Evolutionary conservation across 2,797 vertebrate genomes (phyloP), one percentile per base, ranked within the genome.

Genomic region (Chelon auratus): DNA sequence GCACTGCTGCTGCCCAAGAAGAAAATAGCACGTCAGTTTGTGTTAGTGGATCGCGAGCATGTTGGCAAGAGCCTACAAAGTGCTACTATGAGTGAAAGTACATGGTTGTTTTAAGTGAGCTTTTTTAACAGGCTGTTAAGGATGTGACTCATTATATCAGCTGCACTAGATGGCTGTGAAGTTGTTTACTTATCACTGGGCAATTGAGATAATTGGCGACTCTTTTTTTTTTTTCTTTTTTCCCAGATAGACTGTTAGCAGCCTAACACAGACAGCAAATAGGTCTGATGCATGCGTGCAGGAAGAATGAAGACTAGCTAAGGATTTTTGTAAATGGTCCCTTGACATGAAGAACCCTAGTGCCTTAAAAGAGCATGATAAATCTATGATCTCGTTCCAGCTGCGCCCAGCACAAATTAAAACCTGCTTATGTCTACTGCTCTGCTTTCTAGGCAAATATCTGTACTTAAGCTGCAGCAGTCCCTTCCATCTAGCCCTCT

Each of bases 361-460:
- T 33, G 30, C 30, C 4, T 33, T 33, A 55, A 71, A 60, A 37
- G 18, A 66, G 53, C 48, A 36, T 20, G 22, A 50, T 24, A 22
- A 20, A 33, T 62, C 58, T 60, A 11, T 43, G 47, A 56, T 72
- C 45, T 72, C n/a, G 9, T 51, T 68, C 39, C 52, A 37, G 58
- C 59, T 63, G 37, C 14, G 15, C 69, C 62, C 61, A n/a, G 30
- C 75, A 62, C 59, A 82, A 80, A 84, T 81, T 51, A 84, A 83
- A 62, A 51, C 62, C 58, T 66, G 52, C 57, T 73, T 77, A 60
- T 63, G 48, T 59, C 67, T 43, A 9, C 56, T 53, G 24, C 59
- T 75, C 66, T 64, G 66, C 66, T 68, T 68, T 75, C 10, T 15
- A 66, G 40, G 71, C 12, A 0, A 67, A 77, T 60, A 74, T 75